phyloP scores from a whole-genome alignment of 2,888 invertebrate species.

The Erynnis tages region DNA sequence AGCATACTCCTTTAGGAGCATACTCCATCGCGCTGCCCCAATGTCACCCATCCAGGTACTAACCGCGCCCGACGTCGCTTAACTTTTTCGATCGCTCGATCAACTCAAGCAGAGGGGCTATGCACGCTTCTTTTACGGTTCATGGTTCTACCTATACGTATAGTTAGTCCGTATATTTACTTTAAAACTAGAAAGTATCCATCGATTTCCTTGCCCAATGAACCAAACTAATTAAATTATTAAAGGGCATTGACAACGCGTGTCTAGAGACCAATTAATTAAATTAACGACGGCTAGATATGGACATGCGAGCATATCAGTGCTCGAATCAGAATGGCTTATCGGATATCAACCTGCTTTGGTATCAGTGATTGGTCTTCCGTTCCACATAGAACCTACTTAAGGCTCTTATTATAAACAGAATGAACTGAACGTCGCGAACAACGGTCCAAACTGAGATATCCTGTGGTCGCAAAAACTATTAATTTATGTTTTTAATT shows the following conservation, averaged over 20 bases:
- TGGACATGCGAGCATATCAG: slow-evolving; percentile 22
- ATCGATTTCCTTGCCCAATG: too few relatives aligned
- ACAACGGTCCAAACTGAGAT: neutral
- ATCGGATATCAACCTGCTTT: slow-evolving; percentile 26
- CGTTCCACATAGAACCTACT: slow-evolving; percentile 15
- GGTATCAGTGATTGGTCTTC: slow-evolving; percentile 27
- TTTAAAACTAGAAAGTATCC: too few relatives aligned
- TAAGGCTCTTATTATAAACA: slow-evolving; percentile 15
- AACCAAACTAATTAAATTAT: slow-evolving; percentile 18
- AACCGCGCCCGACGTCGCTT: too few relatives aligned
- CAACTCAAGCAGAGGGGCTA: too few relatives aligned
- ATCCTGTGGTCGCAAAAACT: slow-evolving; percentile 1
- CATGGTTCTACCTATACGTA: too few relatives aligned
- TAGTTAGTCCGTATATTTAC: too few relatives aligned
- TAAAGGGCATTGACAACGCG: slow-evolving; percentile 12
- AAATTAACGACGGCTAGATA: slow-evolving; percentile 21
- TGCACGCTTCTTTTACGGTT: too few relatives aligned
- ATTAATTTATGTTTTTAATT: too few relatives aligned
- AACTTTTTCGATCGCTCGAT: too few relatives aligned
- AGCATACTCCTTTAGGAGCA: too few relatives aligned
- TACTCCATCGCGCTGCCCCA: too few relatives aligned
- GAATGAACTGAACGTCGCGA: neutral
- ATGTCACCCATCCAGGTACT: too few relatives aligned
- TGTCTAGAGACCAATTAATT: slow-evolving; percentile 24
- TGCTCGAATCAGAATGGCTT: slow-evolving; percentile 13